Evolutionary conservation across 2,888 invertebrate species (phyloP), one percentile per base, ranked within the genome.

Genomic region (Andricus quercusramuli): DNA sequence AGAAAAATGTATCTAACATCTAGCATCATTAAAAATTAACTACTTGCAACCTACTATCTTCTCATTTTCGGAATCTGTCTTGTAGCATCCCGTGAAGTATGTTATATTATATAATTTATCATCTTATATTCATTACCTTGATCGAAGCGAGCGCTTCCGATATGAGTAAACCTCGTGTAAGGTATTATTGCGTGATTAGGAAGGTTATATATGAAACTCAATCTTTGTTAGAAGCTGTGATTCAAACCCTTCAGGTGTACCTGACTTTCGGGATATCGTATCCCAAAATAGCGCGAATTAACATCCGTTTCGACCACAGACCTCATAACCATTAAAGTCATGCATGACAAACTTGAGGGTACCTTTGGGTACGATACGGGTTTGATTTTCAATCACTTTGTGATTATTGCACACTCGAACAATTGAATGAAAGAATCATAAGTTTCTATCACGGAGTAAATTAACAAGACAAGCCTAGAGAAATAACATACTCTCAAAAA

Each of bases 311-410:
- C 76, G 22, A 68, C 79, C 20, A 77, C 59, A 29, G 67, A 81
- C 62, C 68, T 83, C 25, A 68, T 82, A 77, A 77, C 78, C 6
- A 80, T 79, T 20, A 79, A 83, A 41, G 78, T 64, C 15, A 78
- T 81, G 81, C 82, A 83, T 59, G 81, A 82, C 68, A 64, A 79
- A 20, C 64, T 82, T 17, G 84, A 86, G 82, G 84, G 85, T 20
- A 78, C 79, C 44, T 76, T 78, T 47, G 68, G 81, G n/a, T 86
- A 86, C 78, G 84, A 83, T 64, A 77, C 86, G 62, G 83, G 80
- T 20, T 56, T 80, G 1, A 80, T 86, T 32, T 79, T 86, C 2
- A 80, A 86, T 56, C 74, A 84, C 51, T 84, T 84, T 13, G 79
- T 85, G 77, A 77, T 64, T 44, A 41, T 80, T 29, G 59, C 82